phyloP scores from a whole-genome alignment of 2,888 invertebrate genomes.

The Drosophila leonis region DNA sequence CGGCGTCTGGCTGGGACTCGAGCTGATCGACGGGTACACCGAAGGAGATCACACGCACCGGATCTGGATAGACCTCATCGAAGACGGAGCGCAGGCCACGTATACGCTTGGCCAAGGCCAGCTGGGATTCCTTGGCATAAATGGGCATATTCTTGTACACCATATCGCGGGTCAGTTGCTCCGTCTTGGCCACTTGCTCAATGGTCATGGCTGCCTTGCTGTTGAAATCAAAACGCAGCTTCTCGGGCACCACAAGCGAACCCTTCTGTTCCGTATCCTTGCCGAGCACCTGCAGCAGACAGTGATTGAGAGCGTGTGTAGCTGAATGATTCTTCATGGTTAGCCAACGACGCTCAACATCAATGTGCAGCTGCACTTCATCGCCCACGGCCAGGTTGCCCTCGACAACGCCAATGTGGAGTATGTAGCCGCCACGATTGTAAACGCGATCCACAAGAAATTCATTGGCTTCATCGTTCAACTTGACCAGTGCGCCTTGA shows the following conservation, averaged over 20 bases:
- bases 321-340: constrained; percentile 99
- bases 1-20: constrained; percentile 93
- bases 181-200: constrained; percentile 94
- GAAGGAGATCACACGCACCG: constrained; percentile 96
- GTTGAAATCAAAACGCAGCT: constrained; percentile 98
- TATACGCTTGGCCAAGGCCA: constrained; percentile 95
- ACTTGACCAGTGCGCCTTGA: constrained; percentile 95
- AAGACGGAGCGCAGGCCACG: constrained; percentile 98
- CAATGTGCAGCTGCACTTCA: constrained; percentile 92
- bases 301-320: constrained; percentile 98
- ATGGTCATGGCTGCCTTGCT: constrained; percentile 96
- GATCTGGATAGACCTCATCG: constrained; percentile 99
- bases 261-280: constrained; percentile 98
- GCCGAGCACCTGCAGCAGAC: constrained; percentile 94
- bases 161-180: constrained; percentile 91
- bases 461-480: constrained; percentile 94
- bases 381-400: constrained; percentile 94
- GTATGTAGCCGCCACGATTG: constrained; percentile 97
- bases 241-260: constrained; percentile 98
- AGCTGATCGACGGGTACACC: constrained; percentile 96
- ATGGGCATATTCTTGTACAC: constrained; percentile 92
- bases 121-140: constrained; percentile 93
- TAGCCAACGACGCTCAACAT: constrained; percentile 92
- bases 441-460: constrained; percentile 97
- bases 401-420: constrained; percentile 96